Evolutionary conservation across 2,888 invertebrate genomes (phyloP).

Genomic region (Zygaena filipendulae): DNA sequence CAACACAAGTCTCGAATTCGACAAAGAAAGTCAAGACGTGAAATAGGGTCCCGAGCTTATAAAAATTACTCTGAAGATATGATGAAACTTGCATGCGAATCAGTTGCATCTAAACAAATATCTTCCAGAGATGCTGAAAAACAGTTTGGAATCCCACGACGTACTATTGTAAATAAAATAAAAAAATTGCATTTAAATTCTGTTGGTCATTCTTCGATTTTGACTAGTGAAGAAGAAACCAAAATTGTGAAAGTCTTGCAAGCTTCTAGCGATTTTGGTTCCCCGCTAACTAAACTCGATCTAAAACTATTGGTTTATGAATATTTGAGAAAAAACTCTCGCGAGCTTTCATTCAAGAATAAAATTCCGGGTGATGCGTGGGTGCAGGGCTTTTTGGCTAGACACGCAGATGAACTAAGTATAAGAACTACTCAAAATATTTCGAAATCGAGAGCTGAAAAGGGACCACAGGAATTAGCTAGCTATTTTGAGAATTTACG

Average conservation of each 20-base stretch:
- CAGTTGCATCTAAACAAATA: constrained; percentile 2
- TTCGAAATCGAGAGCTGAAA: constrained; percentile 17
- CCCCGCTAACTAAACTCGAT: constrained; percentile 17
- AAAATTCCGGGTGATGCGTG: constrained; percentile 12
- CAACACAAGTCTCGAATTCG: constrained; percentile 7
- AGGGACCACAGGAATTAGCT: constrained; percentile 14
- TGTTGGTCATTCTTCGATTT: constrained; percentile 5
- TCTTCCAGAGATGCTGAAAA: constrained; percentile 14
- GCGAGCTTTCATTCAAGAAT: constrained; percentile 11
- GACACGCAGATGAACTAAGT: constrained; percentile 13
- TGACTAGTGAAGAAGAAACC: constrained; percentile 3
- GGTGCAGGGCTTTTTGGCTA: constrained; percentile 10
- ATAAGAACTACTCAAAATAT: constrained; percentile 18
- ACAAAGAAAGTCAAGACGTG: constrained; percentile 8
- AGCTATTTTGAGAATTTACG: constrained; percentile 15
- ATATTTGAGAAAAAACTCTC: constrained; percentile 16
- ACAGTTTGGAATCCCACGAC: constrained; percentile 14
- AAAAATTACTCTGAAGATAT: constrained; percentile 4
- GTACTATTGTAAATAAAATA: constrained; percentile 13
- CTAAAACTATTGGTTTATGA: constrained; percentile 15
- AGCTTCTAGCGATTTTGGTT: constrained; percentile 10
- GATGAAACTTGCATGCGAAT: not conserved
- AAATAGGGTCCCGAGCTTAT: constrained; percentile 5
- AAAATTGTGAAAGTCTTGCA: constrained; percentile 7
- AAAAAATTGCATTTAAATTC: constrained; percentile 1